Base-by-base conservation (phyloP, 2,888 invertebrate species). In the Alentia gelatinosa region DNA sequence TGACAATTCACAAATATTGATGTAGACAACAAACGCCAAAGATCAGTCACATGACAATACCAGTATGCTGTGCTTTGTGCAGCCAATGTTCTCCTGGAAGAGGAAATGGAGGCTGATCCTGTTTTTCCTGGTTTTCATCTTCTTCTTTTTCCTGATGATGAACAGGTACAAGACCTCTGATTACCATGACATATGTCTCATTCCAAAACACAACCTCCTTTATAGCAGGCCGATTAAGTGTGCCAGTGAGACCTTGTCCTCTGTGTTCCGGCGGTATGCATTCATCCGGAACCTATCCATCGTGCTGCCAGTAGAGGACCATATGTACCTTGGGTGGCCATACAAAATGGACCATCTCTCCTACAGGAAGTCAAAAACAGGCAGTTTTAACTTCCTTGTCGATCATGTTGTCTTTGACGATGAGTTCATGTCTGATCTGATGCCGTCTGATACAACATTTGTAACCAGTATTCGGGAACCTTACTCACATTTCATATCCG, bases 161-260 rank as follows among this genome's bases (percentile, higher is more conserved):
- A 5, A 7, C 30, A 30, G 75, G 9, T 12, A 5, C 23, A 7
- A 15, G 23, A 9, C 35, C 26, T 30, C 7, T 30, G 30, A 74
- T 33, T 26, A 74, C 23, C 4, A 4, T 33, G n/a, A 1, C 1
- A 19, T 39, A 1, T 79, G 79, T 19, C 7, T n/a, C n/a, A 39
- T 0, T 0, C 79, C 79, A 9, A 93, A 92, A 89, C 89, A 75
- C 30, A 94, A 95, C 91, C 92, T 95, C 90, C 95, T 95, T 4
- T 96, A 95, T 91, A 94, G 95, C 89, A 95, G 95, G 91, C 94
- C 94, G 89, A 95, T 95, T 94, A 96, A 96, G 91, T 95, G 95
- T 93, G 95, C 95, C 0, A 95, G 95, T 23, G 94, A 94, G 90
- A 95, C 96, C 0, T 91, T 96, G 86, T 94, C 93, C 0, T 93